Evolutionary conservation across 2,888 invertebrate genomes (phyloP).

Genomic region (Pyrrhia umbra): DNA sequence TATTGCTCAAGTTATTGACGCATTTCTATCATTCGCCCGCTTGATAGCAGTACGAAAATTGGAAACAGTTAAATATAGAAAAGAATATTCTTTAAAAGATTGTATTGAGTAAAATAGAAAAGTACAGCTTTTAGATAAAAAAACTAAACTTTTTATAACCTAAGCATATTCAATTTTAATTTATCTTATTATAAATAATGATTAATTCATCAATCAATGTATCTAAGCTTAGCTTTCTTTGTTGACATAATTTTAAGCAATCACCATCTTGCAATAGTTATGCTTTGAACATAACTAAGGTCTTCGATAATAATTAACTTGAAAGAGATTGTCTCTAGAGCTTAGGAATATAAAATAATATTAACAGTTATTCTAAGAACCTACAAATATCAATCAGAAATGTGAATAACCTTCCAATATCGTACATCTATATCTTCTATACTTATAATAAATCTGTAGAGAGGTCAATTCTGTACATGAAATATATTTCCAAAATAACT

Average conservation of each 20-base stretch:
- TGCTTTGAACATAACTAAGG: background rate
- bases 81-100: too few species aligned
- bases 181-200: background rate
- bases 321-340: slow-evolving; percentile 2
- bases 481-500: too few species aligned
- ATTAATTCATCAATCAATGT: background rate
- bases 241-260: slow-evolving; percentile 4
- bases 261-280: slow-evolving; percentile 3
- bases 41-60: slow-evolving; percentile 13
- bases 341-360: background rate
- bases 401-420: slow-evolving; percentile 1
- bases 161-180: background rate
- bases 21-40: slow-evolving; percentile 10
- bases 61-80: background rate
- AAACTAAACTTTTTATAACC: too few species aligned
- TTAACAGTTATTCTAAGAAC: background rate
- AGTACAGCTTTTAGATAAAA: too few species aligned
- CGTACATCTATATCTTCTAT: too few species aligned
- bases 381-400: background rate
- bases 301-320: background rate
- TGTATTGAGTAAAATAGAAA: too few species aligned
- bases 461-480: too few species aligned
- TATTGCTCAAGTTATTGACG: slow-evolving; percentile 8
- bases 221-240: slow-evolving; percentile 11
- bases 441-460: too few species aligned